These are phyloP conservation scores for Orestias chungarensis DNA, from an alignment of 2,797 vertebrate genomes.

Conservation along the genomic window DNA sequence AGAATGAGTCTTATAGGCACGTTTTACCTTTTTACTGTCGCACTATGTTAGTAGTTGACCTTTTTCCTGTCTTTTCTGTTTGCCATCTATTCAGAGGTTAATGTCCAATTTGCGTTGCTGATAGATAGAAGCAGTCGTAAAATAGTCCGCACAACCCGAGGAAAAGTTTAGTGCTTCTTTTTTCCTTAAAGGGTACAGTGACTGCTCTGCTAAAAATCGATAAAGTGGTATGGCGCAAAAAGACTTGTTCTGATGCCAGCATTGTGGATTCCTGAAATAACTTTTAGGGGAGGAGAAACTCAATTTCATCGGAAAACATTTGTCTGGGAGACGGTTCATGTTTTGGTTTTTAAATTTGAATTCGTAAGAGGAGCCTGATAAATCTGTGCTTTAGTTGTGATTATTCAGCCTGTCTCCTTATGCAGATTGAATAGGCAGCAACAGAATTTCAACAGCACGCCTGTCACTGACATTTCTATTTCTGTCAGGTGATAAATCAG, in stretches of 20 bases:
- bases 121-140: constrained; percentile 36
- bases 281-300: constrained; percentile 6
- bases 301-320: constrained; percentile 44
- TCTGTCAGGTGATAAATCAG: constrained; percentile 61
- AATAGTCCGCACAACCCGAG: constrained; percentile 17
- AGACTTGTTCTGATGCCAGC: constrained; percentile 1
- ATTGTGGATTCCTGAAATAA: not conserved
- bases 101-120: constrained; percentile 44
- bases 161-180: constrained; percentile 17
- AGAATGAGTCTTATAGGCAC: not conserved
- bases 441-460: constrained; percentile 41
- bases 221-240: constrained; percentile 5
- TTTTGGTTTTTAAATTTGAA: constrained; percentile 25
- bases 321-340: constrained; percentile 32
- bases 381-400: constrained; percentile 44
- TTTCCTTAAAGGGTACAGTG: constrained; percentile 1
- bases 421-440: constrained; percentile 55
- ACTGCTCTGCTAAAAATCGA: constrained; percentile 8
- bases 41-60: constrained; percentile 16
- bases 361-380: constrained; percentile 47
- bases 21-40: constrained; percentile 8
- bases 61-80: constrained; percentile 14
- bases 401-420: constrained; percentile 63
- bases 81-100: constrained; percentile 36
- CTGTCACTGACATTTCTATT: constrained; percentile 58